These are phyloP conservation scores for Eurytoma adleriae DNA, from an alignment of 2,888 invertebrate genomes.

Conservation along the genomic window DNA sequence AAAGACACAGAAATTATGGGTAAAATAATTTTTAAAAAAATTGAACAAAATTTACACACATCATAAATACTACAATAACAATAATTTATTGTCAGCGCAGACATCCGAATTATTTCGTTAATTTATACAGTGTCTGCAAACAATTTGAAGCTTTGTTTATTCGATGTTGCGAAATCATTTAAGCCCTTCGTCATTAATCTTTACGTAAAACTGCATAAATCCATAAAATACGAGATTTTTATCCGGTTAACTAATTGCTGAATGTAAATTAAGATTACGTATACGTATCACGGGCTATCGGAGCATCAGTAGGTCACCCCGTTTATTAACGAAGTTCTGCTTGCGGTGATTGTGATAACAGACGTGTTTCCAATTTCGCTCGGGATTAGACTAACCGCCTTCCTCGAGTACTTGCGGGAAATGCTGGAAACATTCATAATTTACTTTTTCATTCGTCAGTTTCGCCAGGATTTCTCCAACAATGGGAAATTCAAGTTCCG, in stretches of 20 bases:
- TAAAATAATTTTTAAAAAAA: no score
- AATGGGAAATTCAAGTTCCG: background rate
- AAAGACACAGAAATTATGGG: no score
- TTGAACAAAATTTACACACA: no score
- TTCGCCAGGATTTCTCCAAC: background rate
- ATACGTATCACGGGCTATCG: constrained; percentile 30
- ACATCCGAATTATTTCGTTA: no score
- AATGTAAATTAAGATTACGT: constrained; percentile 48
- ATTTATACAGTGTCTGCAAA: no score
- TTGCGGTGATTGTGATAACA: constrained; percentile 46
- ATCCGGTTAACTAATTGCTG: constrained; percentile 29
- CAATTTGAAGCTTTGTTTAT: background rate
- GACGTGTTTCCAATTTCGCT: constrained; percentile 45
- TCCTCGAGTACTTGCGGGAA: constrained; percentile 3
- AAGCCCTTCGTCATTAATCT: constrained; percentile 9
- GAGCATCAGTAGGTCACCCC: constrained; percentile 46
- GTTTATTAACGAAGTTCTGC: constrained; percentile 50
- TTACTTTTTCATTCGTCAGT: background rate
- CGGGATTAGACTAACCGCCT: constrained; percentile 37
- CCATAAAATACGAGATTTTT: constrained; percentile 34
- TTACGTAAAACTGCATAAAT: constrained; percentile 8
- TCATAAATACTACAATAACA: no score
- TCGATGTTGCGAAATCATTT: background rate
- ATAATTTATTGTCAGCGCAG: constrained; percentile 2
- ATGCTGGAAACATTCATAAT: background rate